Percentiles rank a stretch among this genome's conserved stretches.
Evolutionary conservation across 2,888 invertebrate genomes (phyloP).

Genomic region (Melanostoma mellinum): DNA sequence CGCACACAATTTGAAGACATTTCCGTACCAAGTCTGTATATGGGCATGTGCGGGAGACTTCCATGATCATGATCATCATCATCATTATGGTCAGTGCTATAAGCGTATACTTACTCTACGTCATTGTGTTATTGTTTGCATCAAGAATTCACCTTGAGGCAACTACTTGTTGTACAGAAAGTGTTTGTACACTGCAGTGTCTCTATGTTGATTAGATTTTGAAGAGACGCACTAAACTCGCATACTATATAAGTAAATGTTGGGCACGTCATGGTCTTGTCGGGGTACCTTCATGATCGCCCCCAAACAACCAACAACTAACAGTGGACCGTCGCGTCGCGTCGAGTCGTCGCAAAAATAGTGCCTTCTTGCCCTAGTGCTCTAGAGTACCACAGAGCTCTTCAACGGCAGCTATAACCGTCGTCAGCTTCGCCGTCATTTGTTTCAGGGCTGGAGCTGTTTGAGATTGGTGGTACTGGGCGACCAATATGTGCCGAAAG

Average conservation of each 20-base stretch:
- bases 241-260: slow-evolving; percentile 25
- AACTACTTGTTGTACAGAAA: slow-evolving; percentile 38
- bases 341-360: slow-evolving; percentile 54
- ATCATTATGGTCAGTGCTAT: slow-evolving; percentile 29
- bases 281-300: slow-evolving; percentile 42
- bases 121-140: slow-evolving; percentile 31
- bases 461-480: no score
- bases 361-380: slow-evolving; percentile 70
- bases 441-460: not conserved
- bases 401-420: slow-evolving; percentile 51
- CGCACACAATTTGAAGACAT: slow-evolving; percentile 32
- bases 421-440: slow-evolving; percentile 19
- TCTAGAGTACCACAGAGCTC: slow-evolving; percentile 61
- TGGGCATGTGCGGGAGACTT: slow-evolving; percentile 40
- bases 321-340: slow-evolving; percentile 43
- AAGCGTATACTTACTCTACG: slow-evolving; percentile 28
- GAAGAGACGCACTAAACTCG: slow-evolving; percentile 29
- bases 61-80: slow-evolving; percentile 49
- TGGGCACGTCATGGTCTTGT: slow-evolving; percentile 48
- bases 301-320: slow-evolving; percentile 23
- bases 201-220: slow-evolving; percentile 43
- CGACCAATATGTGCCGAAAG: no score
- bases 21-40: slow-evolving; percentile 21
- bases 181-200: slow-evolving; percentile 14
- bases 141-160: slow-evolving; percentile 55